Evolutionary conservation across 1,140 invertebrate species (phyloP), one percentile per base, ranked within the genome.

Genomic region (Drosophila kanapiae): DNA sequence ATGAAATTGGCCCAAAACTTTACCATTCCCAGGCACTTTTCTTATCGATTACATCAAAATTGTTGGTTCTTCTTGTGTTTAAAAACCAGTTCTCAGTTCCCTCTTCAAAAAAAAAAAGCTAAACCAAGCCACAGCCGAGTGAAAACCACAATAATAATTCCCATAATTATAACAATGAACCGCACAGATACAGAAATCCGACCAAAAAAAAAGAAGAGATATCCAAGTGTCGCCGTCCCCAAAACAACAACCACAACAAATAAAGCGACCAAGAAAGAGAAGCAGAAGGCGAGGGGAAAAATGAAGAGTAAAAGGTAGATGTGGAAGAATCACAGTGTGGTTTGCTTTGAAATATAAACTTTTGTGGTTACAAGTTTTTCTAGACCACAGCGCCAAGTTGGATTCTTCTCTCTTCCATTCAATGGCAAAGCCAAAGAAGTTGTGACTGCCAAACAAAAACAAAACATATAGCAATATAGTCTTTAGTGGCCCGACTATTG

Each of bases 111-210:
- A 43, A 23, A 80, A 69, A 84, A 78, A 86, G 58, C 33, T 47
- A 37, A 67, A 37, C 31, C 81, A 85, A 82, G 69, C 23, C 23
- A 23, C 23, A 23, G 23, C 58, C 79, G 65, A 90, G 85, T 90
- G 84, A 87, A 87, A 87, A 83, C 83, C 84, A 87, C 84, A 88
- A 90, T 84, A 84, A 81, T 83, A 88, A 90, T 88, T 88, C 84
- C 84, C 84, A 88, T 88, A 88, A 88, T 88, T 88, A 88, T 88
- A 84, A 88, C 80, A 86, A 86, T 86, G 83, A 72, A 72, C 59
- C 75, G 43, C 75, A 70, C 77, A 84, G 64, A 84, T 68, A 58
- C 68, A 80, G 69, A 82, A 78, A 60, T 81, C 60, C 71, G 49
- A 75, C 68, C 45, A 59, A 68, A 60, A 62, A 68, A 54, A 69